Evolutionary conservation across 1,140 invertebrate species (phyloP).

Genomic region (Trissolcus basalis): DNA sequence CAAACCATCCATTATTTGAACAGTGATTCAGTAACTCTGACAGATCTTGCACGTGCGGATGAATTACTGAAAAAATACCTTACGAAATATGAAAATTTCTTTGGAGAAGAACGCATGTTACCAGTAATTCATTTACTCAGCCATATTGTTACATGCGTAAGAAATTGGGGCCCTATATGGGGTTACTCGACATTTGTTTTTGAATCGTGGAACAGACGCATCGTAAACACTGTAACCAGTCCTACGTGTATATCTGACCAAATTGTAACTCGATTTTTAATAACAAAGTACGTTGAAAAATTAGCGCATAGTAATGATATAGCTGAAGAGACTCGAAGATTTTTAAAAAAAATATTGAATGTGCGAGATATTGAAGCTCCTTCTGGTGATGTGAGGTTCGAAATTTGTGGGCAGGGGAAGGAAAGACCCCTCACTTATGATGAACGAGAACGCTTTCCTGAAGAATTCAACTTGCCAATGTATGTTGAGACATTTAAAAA

Average conservation of each 20-base stretch:
- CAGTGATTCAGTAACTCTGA: not conserved
- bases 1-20: not conserved
- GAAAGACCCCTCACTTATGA: not conserved
- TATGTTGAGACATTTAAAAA: no score
- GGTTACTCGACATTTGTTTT: conserved; percentile 16
- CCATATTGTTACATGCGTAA: conserved; percentile 5
- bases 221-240: conserved; percentile 15
- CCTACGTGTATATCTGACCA: conserved; percentile 16
- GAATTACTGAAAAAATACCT: not conserved
- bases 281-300: conserved; percentile 24
- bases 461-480: no score
- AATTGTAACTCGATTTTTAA: conserved; percentile 30
- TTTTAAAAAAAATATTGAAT: conserved; percentile 2
- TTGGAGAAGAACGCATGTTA: not conserved
- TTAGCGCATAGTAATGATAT: conserved; percentile 1
- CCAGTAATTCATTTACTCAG: not conserved
- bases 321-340: not conserved
- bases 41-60: not conserved
- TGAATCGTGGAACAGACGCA: conserved; percentile 29
- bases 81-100: not conserved
- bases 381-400: not conserved
- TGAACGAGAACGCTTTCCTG: not conserved
- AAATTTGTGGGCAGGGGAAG: not conserved
- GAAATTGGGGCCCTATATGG: conserved; percentile 34
- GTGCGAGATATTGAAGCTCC: not conserved